These are phyloP conservation scores for Peromyscus californicus DNA, from an alignment of 2,113 vertebrate genomes.

Conservation along the genomic window DNA sequence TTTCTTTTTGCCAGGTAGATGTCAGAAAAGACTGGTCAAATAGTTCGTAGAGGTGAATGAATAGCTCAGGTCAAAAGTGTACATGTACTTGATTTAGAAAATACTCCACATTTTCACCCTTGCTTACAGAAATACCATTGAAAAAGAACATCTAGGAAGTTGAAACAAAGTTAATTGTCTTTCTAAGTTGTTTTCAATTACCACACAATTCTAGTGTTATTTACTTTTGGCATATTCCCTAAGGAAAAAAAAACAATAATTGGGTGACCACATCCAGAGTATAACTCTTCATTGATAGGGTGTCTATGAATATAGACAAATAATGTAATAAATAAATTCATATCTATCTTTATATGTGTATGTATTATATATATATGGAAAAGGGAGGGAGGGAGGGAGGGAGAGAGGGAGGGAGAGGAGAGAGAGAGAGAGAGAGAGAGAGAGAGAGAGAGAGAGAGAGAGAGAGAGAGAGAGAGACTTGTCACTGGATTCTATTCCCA, in stretches of 20 bases:
- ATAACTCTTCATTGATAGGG: background rate
- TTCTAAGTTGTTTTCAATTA: conserved; percentile 30
- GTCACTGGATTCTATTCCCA: conserved; percentile 12
- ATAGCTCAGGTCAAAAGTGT: background rate
- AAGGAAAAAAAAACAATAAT: conserved; percentile 9
- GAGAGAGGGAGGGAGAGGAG: background rate
- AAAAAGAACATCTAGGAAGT: background rate
- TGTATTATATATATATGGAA: no score
- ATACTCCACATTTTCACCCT: background rate
- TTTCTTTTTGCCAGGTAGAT: background rate
- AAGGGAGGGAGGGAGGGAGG: background rate
- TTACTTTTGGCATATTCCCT: conserved; percentile 15
- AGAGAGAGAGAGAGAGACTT: background rate
- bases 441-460: background rate
- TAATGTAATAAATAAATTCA: background rate
- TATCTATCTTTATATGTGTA: background rate
- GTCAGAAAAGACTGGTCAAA: conserved; percentile 21
- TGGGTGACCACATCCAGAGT: background rate
- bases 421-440: background rate
- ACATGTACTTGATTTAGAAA: conserved; percentile 2
- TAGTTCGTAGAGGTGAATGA: background rate
- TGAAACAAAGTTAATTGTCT: background rate
- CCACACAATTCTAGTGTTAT: conserved; percentile 28
- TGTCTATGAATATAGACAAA: background rate
- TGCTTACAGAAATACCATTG: background rate